Evolutionary conservation across 2,888 invertebrate genomes (phyloP).

Genomic region (Shargacucullia verbasci): DNA sequence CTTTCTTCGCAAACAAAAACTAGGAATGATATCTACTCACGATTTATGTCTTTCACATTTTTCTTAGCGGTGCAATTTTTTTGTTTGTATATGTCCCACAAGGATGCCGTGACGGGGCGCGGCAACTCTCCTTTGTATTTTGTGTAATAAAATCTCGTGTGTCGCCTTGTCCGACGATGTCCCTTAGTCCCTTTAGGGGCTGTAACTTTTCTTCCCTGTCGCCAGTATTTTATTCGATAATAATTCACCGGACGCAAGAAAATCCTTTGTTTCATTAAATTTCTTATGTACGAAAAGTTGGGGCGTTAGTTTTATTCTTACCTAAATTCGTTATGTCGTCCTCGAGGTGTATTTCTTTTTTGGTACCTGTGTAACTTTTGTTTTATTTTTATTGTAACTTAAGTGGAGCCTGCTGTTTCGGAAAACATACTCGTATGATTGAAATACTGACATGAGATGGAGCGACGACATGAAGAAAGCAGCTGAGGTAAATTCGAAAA

Average conservation of each 20-base stretch:
- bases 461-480: too few species aligned
- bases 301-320: slow-evolving; percentile 63
- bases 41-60: slow-evolving; percentile 47
- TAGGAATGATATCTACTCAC: slow-evolving; percentile 31
- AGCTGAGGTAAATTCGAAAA: too few species aligned
- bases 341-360: slow-evolving; percentile 24
- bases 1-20: slow-evolving; percentile 11
- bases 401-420: background rate
- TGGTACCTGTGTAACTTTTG: slow-evolving; percentile 6
- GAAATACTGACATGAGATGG: too few species aligned
- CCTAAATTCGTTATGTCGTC: slow-evolving; percentile 43
- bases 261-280: slow-evolving; percentile 79
- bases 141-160: slow-evolving; percentile 82
- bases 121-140: slow-evolving; percentile 72
- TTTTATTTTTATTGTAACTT: slow-evolving; percentile 24
- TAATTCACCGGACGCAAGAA: slow-evolving; percentile 75
- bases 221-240: slow-evolving; percentile 81
- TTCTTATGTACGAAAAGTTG: slow-evolving; percentile 57
- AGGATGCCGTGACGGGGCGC: slow-evolving; percentile 65
- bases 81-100: slow-evolving; percentile 68
- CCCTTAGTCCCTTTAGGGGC: slow-evolving; percentile 78
- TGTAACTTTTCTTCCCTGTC: slow-evolving; percentile 82
- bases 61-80: slow-evolving; percentile 69
- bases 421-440: too few species aligned
- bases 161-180: slow-evolving; percentile 67